Evolutionary conservation across 1,140 invertebrate species (phyloP).

Genomic region (Metopolophium dirhodum): DNA sequence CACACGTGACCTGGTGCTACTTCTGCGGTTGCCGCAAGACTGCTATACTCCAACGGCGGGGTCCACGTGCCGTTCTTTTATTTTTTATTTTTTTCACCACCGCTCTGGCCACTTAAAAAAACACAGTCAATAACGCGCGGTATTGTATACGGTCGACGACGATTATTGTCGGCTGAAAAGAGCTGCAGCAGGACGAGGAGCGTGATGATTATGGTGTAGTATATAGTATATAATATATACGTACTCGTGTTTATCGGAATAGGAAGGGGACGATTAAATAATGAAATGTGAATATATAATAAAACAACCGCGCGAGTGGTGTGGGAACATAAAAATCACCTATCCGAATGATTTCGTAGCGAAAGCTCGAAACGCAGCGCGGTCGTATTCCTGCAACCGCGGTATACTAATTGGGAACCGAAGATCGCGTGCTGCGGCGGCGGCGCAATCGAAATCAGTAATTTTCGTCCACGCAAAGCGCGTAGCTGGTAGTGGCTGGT

Average conservation of each 20-base stretch:
- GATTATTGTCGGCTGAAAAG: background rate
- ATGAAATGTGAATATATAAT: background rate
- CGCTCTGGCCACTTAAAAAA: conserved; percentile 47
- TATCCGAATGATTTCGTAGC: background rate
- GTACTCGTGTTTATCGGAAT: background rate
- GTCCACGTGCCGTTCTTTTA: conserved; percentile 52
- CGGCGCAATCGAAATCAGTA: background rate
- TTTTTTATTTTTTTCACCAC: background rate
- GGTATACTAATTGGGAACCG: background rate
- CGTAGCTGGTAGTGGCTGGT: too few relatives aligned
- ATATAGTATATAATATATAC: background rate
- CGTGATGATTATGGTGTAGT: too few relatives aligned
- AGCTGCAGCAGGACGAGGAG: background rate
- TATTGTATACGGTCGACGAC: background rate
- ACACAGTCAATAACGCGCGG: conserved; percentile 23
- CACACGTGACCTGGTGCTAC: conserved; percentile 48
- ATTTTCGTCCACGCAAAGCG: background rate
- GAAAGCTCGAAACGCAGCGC: background rate
- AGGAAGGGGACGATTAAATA: conserved; percentile 28
- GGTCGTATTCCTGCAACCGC: background rate
- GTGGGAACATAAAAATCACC: conserved; percentile 16
- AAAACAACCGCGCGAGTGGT: conserved; percentile 21
- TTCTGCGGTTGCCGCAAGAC: conserved; percentile 17
- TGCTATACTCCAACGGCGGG: conserved; percentile 12
- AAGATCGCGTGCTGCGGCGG: background rate